phyloP scores from a whole-genome alignment of 2,888 invertebrate species.

The Nymphalis urticae region DNA sequence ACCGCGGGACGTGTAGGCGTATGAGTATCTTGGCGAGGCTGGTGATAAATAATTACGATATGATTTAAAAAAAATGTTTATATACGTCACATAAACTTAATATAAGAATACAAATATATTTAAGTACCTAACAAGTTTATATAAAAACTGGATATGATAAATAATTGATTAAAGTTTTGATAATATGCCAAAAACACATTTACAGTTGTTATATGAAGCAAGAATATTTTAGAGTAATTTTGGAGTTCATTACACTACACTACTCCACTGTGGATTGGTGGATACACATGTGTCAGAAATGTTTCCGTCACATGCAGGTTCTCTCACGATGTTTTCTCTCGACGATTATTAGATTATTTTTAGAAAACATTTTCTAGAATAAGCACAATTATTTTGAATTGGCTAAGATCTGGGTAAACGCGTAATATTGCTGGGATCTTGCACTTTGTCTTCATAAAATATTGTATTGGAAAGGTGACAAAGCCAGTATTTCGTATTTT shows the following conservation, averaged over 20 bases:
- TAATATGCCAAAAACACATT: too few relatives aligned
- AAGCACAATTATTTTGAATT: background rate
- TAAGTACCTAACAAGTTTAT: too few relatives aligned
- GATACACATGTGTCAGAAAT: too few relatives aligned
- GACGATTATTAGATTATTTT: background rate
- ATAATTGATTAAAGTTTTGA: too few relatives aligned
- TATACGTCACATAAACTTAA: background rate
- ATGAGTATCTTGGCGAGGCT: slow-evolving; percentile 64
- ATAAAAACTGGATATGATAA: too few relatives aligned
- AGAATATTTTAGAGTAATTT: too few relatives aligned
- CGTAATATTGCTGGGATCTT: background rate
- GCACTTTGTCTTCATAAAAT: slow-evolving; percentile 7
- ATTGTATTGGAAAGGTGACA: slow-evolving; percentile 4
- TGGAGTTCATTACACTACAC: too few relatives aligned
- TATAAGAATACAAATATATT: too few relatives aligned
- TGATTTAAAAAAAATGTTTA: slow-evolving; percentile 11
- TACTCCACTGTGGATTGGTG: too few relatives aligned
- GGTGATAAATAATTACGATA: slow-evolving; percentile 32
- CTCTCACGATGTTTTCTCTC: too few relatives aligned
- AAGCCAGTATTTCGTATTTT: background rate
- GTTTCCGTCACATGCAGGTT: too few relatives aligned
- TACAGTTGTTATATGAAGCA: too few relatives aligned
- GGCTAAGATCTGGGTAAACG: background rate
- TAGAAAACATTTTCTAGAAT: background rate
- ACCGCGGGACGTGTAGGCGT: slow-evolving; percentile 66